Conservation (phyloP, 2,113 vertebrate genomes). For the Protomyctophum bolini region DNA sequence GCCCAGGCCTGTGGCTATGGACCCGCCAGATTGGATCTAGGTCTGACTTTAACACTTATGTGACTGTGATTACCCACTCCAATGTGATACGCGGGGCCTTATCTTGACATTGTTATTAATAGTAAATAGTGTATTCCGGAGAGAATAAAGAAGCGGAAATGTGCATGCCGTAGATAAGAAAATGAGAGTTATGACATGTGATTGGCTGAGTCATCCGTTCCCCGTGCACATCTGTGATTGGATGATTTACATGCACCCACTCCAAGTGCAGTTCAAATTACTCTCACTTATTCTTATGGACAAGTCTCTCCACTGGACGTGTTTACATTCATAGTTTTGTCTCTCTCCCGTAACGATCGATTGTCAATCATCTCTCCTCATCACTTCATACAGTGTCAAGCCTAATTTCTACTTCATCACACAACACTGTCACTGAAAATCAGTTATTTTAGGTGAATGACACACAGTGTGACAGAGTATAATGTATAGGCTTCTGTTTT, state of each 20-base stretch:
- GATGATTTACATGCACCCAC: slow-evolving; percentile 51
- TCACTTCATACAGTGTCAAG: too few relatives aligned
- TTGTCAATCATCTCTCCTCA: too few relatives aligned
- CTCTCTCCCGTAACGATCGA: too few relatives aligned
- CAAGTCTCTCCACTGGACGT: too few relatives aligned
- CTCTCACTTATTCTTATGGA: too few relatives aligned
- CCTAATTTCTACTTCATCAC: too few relatives aligned
- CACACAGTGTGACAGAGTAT: too few relatives aligned
- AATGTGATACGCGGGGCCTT: slow-evolving; percentile 45
- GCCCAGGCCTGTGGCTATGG: slow-evolving; percentile 38
- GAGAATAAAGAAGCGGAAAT: slow-evolving; percentile 32
- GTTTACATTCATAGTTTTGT: too few relatives aligned
- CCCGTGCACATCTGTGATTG: slow-evolving; percentile 56
- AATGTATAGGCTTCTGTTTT: too few relatives aligned
- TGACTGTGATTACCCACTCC: slow-evolving; percentile 47
- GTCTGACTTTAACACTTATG: slow-evolving; percentile 50
- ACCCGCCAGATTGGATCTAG: slow-evolving; percentile 58
- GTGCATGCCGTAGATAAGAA: slow-evolving; percentile 65
- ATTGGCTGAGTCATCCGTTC: slow-evolving; percentile 67
- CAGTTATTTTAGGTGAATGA: too few relatives aligned
- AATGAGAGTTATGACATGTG: slow-evolving; percentile 66
- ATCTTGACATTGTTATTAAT: slow-evolving; percentile 63
- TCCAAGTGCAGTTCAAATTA: slow-evolving; percentile 26
- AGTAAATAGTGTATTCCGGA: slow-evolving; percentile 52
- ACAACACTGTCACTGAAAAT: too few relatives aligned